Evolutionary conservation across 2,113 vertebrate species (phyloP).

Genomic region (Eubucco bourcierii): DNA sequence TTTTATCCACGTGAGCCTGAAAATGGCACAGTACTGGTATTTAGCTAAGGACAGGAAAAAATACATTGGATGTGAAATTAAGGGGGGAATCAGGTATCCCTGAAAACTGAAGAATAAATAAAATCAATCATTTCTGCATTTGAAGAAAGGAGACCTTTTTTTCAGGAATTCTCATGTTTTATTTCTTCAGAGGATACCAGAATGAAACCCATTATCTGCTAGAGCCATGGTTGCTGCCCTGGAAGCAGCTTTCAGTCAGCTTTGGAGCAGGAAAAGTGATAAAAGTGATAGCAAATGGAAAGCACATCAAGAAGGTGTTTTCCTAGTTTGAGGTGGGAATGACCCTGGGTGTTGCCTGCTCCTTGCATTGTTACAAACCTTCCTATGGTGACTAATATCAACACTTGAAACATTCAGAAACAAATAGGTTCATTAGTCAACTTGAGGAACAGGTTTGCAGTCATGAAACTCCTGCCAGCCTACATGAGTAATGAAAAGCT

Average conservation of each 20-base stretch:
- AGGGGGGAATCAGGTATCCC: not conserved
- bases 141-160: not conserved
- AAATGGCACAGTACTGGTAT: not conserved
- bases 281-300: not conserved
- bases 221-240: not conserved
- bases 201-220: not conserved
- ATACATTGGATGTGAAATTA: not conserved
- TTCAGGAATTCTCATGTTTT: not conserved
- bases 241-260: not conserved
- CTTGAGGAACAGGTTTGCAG: conserved; percentile 36
- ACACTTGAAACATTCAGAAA: not conserved
- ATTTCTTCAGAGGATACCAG: not conserved
- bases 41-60: not conserved
- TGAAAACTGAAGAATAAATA: not conserved
- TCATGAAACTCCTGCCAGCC: not conserved
- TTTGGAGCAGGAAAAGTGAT: not conserved
- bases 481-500: not conserved
- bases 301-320: not conserved
- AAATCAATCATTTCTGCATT: not conserved
- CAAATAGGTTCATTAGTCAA: not conserved
- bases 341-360: conserved; percentile 52
- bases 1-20: not conserved
- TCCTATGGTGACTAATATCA: not conserved
- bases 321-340: not conserved
- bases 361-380: not conserved